Base-by-base conservation (phyloP, 1,140 invertebrate genomes). In the Zaprionus davidi region DNA sequence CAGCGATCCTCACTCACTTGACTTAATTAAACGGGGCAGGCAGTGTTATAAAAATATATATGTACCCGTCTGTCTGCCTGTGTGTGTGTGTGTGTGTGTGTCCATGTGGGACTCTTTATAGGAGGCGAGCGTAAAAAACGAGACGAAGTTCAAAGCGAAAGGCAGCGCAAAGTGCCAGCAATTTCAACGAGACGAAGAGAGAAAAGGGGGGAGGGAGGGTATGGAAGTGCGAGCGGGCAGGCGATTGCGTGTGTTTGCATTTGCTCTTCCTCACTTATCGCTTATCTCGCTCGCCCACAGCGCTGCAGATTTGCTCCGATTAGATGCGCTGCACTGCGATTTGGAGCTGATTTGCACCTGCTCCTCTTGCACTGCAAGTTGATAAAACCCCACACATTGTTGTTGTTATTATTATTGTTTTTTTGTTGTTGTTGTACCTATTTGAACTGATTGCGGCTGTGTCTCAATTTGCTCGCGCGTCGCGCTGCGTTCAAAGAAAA, bases 1-100 rank as follows among this genome's bases (percentile, higher is more conserved):
- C 80, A 81, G 75, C 82, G 81, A 76, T 85, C 82, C 69, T 83
- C 84, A 80, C 84, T 88, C 84, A 88, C 84, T 87, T 87, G 84
- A 87, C 84, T 87, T 84, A 87, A 87, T 90, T 87, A 90, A 86
- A 88, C 78, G 55, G 75, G 65, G 85, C 81, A 69, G 71, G 49
- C 79, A 79, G 73, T 76, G 67, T 38, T 68, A 77, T 72, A 73
- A 68, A 77, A 44, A 76, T 72, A 76, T 76, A 76, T 56, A 71
- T 44, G 60, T 49, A 63, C 24, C 22, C n/a, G 36, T 20, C 63
- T 65, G 56, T n/a, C 24, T 51, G 38, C 26, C 41, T 34, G 51
- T 53, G 44, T 62, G 31, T 69, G 44, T 57, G 53, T 69, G 56
- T 77, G 79, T 69, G 79, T 68, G 71, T 24, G 58, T 67, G 51